Evolutionary conservation across 1,140 invertebrate species (phyloP), one percentile per base, ranked within the genome.

Genomic region (Solen grandis): DNA sequence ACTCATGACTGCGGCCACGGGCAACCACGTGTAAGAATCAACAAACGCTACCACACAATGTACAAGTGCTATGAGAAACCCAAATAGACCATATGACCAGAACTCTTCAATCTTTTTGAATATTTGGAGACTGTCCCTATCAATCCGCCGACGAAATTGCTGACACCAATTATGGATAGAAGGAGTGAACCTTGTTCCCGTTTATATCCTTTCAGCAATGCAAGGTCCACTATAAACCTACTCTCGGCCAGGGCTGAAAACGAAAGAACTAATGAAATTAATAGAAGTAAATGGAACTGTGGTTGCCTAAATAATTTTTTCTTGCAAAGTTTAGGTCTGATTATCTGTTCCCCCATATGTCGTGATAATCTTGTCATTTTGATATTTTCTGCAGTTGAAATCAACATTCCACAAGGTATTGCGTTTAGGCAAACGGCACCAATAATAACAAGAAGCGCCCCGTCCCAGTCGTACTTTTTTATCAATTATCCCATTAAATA

Each of bases 241-340:
- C 70, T 74, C 54, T 74, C 70, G 29, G 70, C 70, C 29, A 74
- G 70, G 13, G 70, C 70, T 3, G 70, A 60, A n/a, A 74, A 74
- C 14, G 70, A 55, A 16, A 74, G 27, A 33, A 74, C 62, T 13
- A 74, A 38, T 19, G 70, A 74, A 46, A 60, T 74, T 25, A 74
- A 19, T 5, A 74, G n/a, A 5, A 74, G n/a, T 31, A 74, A 41
- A 55, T 57, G 62, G 50, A 74, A 74, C 35, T 60, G 19, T 62
- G 59, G 59, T 25, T 62, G 2, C n/a, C 62, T 74, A 35, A 60
- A 62, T 5, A 74, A 29, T 27, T 19, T 16, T 19, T 60, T 3
- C 50, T 74, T 74, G 19, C 59, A 74, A 5, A 74, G 35, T 22
- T 57, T 74, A 27, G 46, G 70, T 41, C 62, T 74, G 0, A 57